Base-by-base conservation (phyloP, 2,797 vertebrate species). In the Channallabes apus region DNA sequence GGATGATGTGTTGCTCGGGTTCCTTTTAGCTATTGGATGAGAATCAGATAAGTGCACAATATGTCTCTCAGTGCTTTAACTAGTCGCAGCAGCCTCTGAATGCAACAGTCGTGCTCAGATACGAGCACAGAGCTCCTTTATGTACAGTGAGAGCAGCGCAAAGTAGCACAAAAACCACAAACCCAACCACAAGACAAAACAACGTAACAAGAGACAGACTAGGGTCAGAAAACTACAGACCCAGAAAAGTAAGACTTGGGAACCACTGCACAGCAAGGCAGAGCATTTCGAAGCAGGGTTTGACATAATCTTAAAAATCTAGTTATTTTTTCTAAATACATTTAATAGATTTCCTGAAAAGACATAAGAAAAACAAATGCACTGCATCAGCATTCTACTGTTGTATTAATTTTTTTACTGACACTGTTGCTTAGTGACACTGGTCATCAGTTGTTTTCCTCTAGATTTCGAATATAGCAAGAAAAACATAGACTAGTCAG, bases 71-170 rank as follows among this genome's bases (percentile, higher is more conserved):
- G 12, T 51, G 46, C 72, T 75, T 27, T 51, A 54, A 27, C n/a
- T 32, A 58, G 15, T 76, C 17, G 8, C 51, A 76, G 1, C 8
- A 32, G n/a, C n/a, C n/a, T 29, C n/a, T 75, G 73, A 32, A 32
- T 62, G 59, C 62, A 62, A n/a, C 35, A 78, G 76, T 62, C 12
- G 8, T 6, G 32, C 32, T 35, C 76, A 64, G 59, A 79, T 79
- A 62, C 22, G n/a, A 64, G 35, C 15, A 64, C 59, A 79, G 75
- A 24, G 32, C 15, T 79, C 76, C 54, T 59, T 77, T 77, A 77
- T 77, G 27, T 24, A 77, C 29, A 59, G 27, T 20, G 27, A 59
- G 54, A 58, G 27, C 41, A 51, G 18, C 51, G 32, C 73, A 59
- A 54, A 46, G 68, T 69, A 54, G 51, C n/a, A 58, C 73, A 54